phyloP scores from a whole-genome alignment of 2,888 invertebrate genomes.

The Epinotia nisella region DNA sequence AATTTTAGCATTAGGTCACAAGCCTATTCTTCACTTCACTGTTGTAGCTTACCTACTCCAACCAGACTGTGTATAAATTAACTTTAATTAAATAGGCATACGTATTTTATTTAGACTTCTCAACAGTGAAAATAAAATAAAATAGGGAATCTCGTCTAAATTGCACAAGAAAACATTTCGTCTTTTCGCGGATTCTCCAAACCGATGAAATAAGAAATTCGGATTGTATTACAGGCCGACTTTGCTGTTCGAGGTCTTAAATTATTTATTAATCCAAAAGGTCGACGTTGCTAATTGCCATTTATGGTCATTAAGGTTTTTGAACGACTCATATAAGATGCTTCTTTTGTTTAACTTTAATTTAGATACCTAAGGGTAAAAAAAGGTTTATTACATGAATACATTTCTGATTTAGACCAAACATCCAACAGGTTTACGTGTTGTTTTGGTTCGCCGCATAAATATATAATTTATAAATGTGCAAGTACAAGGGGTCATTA shows the following conservation, averaged over 20 bases:
- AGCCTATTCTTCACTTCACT: too few relatives aligned
- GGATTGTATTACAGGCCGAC: neutral
- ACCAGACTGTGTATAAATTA: neutral
- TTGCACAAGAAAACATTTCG: slow-evolving; percentile 12
- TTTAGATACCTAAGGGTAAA: neutral
- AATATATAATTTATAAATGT: slow-evolving; percentile 3
- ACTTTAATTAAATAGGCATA: neutral
- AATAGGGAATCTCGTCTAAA: slow-evolving; percentile 2
- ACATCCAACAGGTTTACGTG: neutral
- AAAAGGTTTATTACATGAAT: neutral
- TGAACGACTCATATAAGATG: neutral
- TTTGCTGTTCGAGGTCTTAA: slow-evolving; percentile 21
- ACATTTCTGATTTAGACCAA: neutral
- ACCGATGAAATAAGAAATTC: slow-evolving; percentile 22
- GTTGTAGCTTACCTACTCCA: too few relatives aligned
- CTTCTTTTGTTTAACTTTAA: too few relatives aligned
- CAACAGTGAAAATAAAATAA: neutral
- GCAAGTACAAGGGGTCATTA: slow-evolving; percentile 46
- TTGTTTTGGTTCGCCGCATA: neutral
- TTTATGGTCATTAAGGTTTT: neutral
- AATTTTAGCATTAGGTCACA: too few relatives aligned
- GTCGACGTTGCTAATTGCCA: neutral
- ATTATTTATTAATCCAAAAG: slow-evolving; percentile 24
- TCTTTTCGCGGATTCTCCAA: slow-evolving; percentile 9
- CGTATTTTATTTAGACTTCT: neutral